Percentiles rank a stretch among this genome's conserved stretches.
Conservation (phyloP, 2,888 invertebrate species). For the Scaptomyza polygonia region DNA sequence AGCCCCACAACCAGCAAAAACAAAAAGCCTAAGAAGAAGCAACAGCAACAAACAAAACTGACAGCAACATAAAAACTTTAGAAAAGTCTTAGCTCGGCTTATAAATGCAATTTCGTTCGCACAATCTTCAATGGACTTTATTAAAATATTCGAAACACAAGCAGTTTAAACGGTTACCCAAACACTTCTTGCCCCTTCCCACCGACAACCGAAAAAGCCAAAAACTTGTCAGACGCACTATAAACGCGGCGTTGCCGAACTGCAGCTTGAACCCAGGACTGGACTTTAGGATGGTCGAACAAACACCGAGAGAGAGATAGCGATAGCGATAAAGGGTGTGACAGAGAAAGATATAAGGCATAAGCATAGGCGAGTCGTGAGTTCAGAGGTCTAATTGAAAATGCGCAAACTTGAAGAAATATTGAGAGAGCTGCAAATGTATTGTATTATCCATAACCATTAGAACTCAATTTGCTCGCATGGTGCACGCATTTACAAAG, state of each 20-base stretch:
- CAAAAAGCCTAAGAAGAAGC: background rate
- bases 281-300: slow-evolving; percentile 17
- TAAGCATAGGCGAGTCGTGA: slow-evolving; percentile 52
- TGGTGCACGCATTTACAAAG: slow-evolving; percentile 52
- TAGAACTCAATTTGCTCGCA: slow-evolving; percentile 71
- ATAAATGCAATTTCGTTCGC: slow-evolving; percentile 80
- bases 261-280: slow-evolving; percentile 15
- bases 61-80: slow-evolving; percentile 71
- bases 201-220: background rate
- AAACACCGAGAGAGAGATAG: slow-evolving; percentile 13
- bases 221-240: slow-evolving; percentile 65
- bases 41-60: slow-evolving; percentile 47
- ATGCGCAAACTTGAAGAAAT: slow-evolving; percentile 76
- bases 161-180: slow-evolving; percentile 62
- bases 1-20: slow-evolving; percentile 57
- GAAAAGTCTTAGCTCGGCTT: slow-evolving; percentile 66
- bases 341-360: slow-evolving; percentile 12
- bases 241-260: slow-evolving; percentile 39
- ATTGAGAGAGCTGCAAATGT: slow-evolving; percentile 65
- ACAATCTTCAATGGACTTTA: slow-evolving; percentile 80
- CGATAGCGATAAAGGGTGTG: slow-evolving; percentile 1
- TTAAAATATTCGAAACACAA: slow-evolving; percentile 79
- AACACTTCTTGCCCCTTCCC: background rate
- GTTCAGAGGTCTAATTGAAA: slow-evolving; percentile 83
- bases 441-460: slow-evolving; percentile 57